Percentiles rank a stretch among this genome's conserved stretches.
Conservation (phyloP, 2,797 vertebrate species). For the Ptychadena robeensis region DNA sequence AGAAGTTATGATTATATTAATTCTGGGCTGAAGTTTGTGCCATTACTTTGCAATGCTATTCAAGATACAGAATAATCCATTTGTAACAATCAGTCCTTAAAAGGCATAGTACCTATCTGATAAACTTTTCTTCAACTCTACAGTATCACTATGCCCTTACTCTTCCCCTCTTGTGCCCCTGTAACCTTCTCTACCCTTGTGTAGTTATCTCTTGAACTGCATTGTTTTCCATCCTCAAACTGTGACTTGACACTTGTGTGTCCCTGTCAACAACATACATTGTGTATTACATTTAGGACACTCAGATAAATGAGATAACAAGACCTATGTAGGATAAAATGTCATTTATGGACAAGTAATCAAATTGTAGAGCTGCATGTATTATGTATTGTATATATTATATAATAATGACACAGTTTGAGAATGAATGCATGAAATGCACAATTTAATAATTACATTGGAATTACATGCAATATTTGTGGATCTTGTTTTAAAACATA, state of each 20-base stretch:
- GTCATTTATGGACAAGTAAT: constrained; percentile 17
- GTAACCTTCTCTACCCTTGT: constrained; percentile 54
- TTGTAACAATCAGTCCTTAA: neutral
- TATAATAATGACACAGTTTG: neutral
- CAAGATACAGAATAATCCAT: neutral
- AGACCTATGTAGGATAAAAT: neutral
- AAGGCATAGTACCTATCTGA: constrained; percentile 1
- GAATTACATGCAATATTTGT: too few species aligned
- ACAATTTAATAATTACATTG: too few species aligned
- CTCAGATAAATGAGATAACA: constrained; percentile 49
- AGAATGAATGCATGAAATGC: too few species aligned
- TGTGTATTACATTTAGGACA: constrained; percentile 45
- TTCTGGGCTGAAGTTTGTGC: neutral
- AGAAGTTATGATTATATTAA: too few species aligned
- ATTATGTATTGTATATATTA: neutral
- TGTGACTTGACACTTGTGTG: constrained; percentile 53
- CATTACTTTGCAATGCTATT: neutral
- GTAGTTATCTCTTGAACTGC: constrained; percentile 46
- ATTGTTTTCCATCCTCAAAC: constrained; percentile 50
- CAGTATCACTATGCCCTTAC: neutral
- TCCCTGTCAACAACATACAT: constrained; percentile 56
- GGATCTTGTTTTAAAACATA: too few species aligned
- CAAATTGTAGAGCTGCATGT: neutral
- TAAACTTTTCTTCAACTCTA: constrained; percentile 8
- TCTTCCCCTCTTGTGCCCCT: constrained; percentile 33